Conservation (phyloP, 2,113 vertebrate species). For the Paramisgurnus dabryanus region DNA sequence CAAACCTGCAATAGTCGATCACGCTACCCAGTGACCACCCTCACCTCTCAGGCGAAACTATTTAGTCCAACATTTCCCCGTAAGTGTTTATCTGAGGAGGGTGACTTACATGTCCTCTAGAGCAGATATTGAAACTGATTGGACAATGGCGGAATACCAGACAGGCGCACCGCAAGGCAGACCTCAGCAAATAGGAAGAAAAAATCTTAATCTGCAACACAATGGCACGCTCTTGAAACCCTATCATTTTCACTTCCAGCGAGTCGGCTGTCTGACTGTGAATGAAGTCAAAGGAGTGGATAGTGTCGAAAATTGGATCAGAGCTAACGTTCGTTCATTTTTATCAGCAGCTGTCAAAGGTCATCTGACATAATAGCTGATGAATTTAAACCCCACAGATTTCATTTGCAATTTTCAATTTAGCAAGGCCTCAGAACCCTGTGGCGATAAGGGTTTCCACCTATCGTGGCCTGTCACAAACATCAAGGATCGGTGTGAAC, state of each 20-base stretch:
- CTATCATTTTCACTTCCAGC: slow-evolving; percentile 99
- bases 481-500: slow-evolving; percentile 89
- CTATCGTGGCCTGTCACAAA: slow-evolving; percentile 94
- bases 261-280: slow-evolving; percentile 88
- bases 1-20: slow-evolving; percentile 90
- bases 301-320: slow-evolving; percentile 96
- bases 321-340: slow-evolving; percentile 93
- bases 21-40: slow-evolving; percentile 92
- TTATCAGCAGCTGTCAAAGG: slow-evolving; percentile 97
- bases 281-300: slow-evolving; percentile 94
- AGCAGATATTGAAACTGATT: slow-evolving; percentile 97
- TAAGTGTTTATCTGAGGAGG: slow-evolving; percentile 92
- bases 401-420: slow-evolving; percentile 99
- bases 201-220: slow-evolving; percentile 99
- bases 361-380: slow-evolving; percentile 97
- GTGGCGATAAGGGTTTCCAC: slow-evolving; percentile 91
- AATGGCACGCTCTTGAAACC: slow-evolving; percentile 97
- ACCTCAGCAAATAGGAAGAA: slow-evolving; percentile 93
- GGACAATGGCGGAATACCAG: slow-evolving; percentile 94
- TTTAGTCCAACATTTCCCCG: slow-evolving; percentile 93
- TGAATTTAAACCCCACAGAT: slow-evolving; percentile 95
- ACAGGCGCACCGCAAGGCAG: slow-evolving; percentile 84
- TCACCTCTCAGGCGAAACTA: slow-evolving; percentile 91
- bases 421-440: slow-evolving; percentile 87
- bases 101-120: slow-evolving; percentile 91